A percentile compares a stretch with the other conserved stretches of the same genome.
These are phyloP conservation scores for Tauraco hartlaubi DNA, from an alignment of 2,797 vertebrate genomes.

Conservation along the genomic window DNA sequence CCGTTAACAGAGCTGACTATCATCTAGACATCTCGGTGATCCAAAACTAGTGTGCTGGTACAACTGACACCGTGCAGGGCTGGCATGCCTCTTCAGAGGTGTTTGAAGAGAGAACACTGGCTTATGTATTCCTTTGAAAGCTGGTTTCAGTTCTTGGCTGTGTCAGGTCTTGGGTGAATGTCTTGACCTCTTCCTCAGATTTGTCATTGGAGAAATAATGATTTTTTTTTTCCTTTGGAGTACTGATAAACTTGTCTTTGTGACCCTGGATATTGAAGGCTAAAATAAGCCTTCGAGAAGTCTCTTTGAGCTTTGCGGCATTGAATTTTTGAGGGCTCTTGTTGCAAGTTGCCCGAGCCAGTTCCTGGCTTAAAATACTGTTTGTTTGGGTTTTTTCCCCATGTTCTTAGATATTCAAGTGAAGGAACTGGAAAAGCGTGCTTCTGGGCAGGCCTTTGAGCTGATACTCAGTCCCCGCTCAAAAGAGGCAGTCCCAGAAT, in stretches of 20 bases:
- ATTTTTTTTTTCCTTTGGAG: not conserved
- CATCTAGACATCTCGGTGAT: not conserved
- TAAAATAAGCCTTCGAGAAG: not conserved
- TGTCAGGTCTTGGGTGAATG: fast-evolving
- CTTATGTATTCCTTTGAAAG: not conserved
- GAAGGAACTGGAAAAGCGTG: constrained; percentile 94
- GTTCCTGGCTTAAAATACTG: not conserved
- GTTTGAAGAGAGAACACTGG: not conserved
- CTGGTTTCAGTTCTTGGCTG: fast-evolving
- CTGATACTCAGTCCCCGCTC: constrained; percentile 91
- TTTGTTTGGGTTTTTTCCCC: not conserved
- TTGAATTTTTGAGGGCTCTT: not conserved
- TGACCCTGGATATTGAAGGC: not conserved
- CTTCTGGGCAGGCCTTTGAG: constrained; percentile 96
- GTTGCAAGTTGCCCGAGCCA: not conserved
- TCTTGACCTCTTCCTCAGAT: not conserved
- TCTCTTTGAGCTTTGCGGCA: not conserved
- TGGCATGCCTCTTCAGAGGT: not conserved
- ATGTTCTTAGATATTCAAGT: constrained; percentile 88
- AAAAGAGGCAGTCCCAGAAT: constrained; percentile 88
- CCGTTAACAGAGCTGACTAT: not conserved
- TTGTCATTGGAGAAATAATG: fast-evolving
- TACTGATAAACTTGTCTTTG: not conserved
- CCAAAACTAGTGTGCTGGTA: not conserved
- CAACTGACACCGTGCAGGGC: not conserved